phyloP scores from a whole-genome alignment of 2,888 invertebrate genomes.

The Arge pagana region DNA sequence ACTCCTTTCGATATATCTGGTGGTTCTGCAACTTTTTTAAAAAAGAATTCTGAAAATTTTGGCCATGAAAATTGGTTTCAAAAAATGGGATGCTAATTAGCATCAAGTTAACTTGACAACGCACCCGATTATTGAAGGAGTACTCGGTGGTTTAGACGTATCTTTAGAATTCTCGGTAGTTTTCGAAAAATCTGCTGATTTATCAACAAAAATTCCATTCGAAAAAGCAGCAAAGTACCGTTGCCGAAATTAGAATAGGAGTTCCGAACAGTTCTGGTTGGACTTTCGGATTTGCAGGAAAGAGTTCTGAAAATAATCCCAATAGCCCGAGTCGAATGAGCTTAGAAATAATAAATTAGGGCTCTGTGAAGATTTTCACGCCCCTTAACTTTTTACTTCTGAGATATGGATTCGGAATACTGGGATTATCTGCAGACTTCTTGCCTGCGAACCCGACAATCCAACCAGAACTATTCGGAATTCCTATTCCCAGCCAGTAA shows the following conservation, averaged over 20 bases:
- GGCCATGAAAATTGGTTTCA: too few relatives aligned
- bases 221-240: neutral
- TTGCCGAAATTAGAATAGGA: conserved; percentile 2
- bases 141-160: neutral
- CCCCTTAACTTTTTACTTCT: too few relatives aligned
- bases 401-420: too few relatives aligned
- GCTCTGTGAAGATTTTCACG: neutral
- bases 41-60: too few relatives aligned
- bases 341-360: neutral
- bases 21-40: too few relatives aligned
- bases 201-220: neutral
- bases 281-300: neutral
- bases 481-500: too few relatives aligned
- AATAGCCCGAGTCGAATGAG: neutral
- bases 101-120: too few relatives aligned
- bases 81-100: too few relatives aligned
- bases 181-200: neutral
- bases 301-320: neutral
- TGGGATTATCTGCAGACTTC: too few relatives aligned
- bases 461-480: too few relatives aligned
- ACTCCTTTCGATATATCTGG: too few relatives aligned
- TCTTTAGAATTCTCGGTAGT: neutral
- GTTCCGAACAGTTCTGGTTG: neutral
- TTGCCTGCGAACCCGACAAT: too few relatives aligned
- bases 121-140: neutral